A percentile compares a stretch with the other conserved stretches of the same genome.
Evolutionary conservation across 2,797 vertebrate species (phyloP).

Genomic region (Rhabdomys pumilio): DNA sequence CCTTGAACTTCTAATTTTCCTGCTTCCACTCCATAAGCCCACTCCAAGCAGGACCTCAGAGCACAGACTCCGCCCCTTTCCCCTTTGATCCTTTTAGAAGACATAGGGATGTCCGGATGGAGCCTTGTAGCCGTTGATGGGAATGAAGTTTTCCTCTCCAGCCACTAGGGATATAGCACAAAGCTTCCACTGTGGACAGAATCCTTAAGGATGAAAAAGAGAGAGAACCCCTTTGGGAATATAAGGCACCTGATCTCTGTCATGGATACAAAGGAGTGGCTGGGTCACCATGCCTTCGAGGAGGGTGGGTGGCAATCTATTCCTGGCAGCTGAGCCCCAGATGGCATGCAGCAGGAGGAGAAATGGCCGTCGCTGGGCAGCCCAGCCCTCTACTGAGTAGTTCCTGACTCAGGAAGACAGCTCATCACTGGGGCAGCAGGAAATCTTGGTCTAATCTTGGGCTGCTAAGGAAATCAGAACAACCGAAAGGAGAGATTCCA

Average conservation of each 20-base stretch:
- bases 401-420: not conserved
- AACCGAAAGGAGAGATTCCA: slow-evolving; percentile 20
- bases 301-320: not conserved
- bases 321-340: slow-evolving; percentile 12
- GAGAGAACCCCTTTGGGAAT: slow-evolving; percentile 3
- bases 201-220: not conserved
- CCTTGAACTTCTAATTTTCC: not conserved
- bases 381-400: not conserved
- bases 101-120: not conserved
- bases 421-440: not conserved
- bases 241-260: slow-evolving; percentile 19
- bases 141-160: not conserved
- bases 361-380: not conserved
- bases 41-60: not conserved
- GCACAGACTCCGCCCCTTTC: not conserved
- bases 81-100: not conserved
- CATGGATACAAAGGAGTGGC: slow-evolving; percentile 49
- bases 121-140: not conserved
- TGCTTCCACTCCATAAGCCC: not conserved
- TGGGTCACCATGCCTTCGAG: not conserved
- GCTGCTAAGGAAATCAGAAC: not conserved
- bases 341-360: not conserved
- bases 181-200: not conserved
- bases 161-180: not conserved
- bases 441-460: not conserved